Percentiles rank a stretch among this genome's conserved stretches.
These are phyloP conservation scores for Ictidomys tridecemlineatus DNA, from an alignment of 2,113 vertebrate genomes.

Conservation along the genomic window DNA sequence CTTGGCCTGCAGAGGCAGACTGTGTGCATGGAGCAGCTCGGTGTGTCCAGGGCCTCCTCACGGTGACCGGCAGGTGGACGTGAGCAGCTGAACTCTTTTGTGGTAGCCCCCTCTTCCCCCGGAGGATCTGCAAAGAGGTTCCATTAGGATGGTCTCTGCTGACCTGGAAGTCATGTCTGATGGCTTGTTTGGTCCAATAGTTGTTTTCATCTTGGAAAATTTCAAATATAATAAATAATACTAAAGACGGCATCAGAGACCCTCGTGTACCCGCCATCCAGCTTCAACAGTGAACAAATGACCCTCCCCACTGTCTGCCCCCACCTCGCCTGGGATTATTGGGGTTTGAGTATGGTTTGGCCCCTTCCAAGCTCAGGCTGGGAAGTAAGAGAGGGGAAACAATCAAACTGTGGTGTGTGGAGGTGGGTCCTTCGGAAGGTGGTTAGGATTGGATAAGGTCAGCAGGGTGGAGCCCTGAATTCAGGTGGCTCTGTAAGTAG, in stretches of 20 bases:
- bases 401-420: too few species aligned
- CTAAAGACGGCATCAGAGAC: not conserved
- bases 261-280: not conserved
- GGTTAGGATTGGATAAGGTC: too few species aligned
- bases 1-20: too few species aligned
- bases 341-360: not conserved
- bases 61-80: not conserved
- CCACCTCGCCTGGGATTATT: not conserved
- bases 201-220: not conserved
- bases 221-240: not conserved
- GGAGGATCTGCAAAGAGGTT: not conserved
- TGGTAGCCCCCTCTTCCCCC: not conserved
- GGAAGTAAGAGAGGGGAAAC: too few species aligned
- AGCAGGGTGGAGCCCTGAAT: too few species aligned
- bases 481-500: too few species aligned
- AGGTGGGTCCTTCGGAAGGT: too few species aligned
- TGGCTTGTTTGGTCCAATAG: not conserved
- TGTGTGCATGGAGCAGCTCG: too few species aligned
- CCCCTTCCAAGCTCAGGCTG: not conserved
- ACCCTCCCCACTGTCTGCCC: not conserved
- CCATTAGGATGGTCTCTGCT: not conserved
- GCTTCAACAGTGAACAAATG: not conserved
- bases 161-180: not conserved
- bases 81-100: not conserved
- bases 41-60: not conserved